Evolutionary conservation across 2,797 vertebrate species (phyloP).

Genomic region (Brachyrhaphis roseni): DNA sequence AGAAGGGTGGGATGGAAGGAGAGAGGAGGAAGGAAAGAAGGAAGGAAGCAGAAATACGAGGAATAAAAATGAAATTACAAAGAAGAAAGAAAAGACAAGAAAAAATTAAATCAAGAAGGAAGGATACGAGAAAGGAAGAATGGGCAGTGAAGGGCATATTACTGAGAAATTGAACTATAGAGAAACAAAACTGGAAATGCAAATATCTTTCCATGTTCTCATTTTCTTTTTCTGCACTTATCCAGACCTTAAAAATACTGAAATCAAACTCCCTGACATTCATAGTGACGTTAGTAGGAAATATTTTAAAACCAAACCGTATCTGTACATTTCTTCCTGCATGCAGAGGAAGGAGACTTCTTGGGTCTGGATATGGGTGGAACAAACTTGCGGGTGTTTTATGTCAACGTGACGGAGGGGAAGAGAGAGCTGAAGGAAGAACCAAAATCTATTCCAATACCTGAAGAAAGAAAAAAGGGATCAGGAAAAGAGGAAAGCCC

Average conservation of each 20-base stretch:
- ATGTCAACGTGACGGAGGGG: constrained; percentile 75
- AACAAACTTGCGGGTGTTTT: constrained; percentile 77
- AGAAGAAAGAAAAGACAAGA: background rate
- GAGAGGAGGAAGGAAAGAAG: too few species aligned
- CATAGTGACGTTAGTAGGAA: background rate
- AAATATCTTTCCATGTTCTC: background rate
- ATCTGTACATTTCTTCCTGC: background rate
- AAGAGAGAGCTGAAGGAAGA: constrained; percentile 50
- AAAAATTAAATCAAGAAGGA: background rate
- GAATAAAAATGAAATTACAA: background rate
- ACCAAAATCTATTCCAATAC: too few species aligned
- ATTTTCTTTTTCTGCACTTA: background rate
- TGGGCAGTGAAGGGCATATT: background rate
- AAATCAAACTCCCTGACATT: background rate
- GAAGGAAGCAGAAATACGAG: too few species aligned
- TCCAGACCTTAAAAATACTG: background rate
- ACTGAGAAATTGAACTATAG: background rate
- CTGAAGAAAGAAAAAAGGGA: constrained; percentile 73
- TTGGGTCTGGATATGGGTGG: constrained; percentile 86
- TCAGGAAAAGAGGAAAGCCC: constrained; percentile 78
- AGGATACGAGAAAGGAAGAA: background rate
- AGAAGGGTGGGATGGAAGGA: too few species aligned
- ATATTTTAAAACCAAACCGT: background rate
- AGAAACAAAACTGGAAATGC: background rate
- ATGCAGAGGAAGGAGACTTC: constrained; percentile 83